These are phyloP conservation scores for Staurois parvus DNA, from an alignment of 2,797 vertebrate species.

Conservation along the genomic window DNA sequence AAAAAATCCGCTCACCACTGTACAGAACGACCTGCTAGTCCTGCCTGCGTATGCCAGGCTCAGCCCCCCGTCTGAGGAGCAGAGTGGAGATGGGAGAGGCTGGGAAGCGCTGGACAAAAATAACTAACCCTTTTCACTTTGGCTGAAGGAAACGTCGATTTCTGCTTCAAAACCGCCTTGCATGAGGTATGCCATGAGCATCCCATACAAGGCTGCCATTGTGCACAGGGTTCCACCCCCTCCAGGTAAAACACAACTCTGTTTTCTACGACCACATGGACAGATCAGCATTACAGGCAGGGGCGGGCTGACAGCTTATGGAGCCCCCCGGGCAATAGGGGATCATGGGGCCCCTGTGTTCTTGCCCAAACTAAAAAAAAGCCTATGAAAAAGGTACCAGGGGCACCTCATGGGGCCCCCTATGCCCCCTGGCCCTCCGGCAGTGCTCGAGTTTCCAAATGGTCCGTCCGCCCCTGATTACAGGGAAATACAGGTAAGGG, in stretches of 20 bases:
- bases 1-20: no score
- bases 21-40: not conserved
- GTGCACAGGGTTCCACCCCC: not conserved
- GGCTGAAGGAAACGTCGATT: not conserved
- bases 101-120: constrained; percentile 2
- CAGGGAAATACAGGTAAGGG: no score
- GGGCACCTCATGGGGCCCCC: no score
- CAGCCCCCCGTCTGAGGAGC: not conserved
- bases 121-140: constrained; percentile 4
- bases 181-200: not conserved
- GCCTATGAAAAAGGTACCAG: no score
- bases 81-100: not conserved
- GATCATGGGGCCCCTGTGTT: no score
- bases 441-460: no score
- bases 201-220: not conserved
- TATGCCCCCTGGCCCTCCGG: no score
- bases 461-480: no score
- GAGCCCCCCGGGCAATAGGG: no score
- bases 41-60: not conserved
- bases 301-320: no score
- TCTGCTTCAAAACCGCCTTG: not conserved
- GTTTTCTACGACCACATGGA: not conserved
- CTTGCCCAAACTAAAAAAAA: no score
- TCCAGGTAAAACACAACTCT: not conserved
- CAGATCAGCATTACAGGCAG: not conserved